These are phyloP conservation scores for Halyomorpha halys DNA, from an alignment of 1,140 invertebrate genomes.

Conservation along the genomic window DNA sequence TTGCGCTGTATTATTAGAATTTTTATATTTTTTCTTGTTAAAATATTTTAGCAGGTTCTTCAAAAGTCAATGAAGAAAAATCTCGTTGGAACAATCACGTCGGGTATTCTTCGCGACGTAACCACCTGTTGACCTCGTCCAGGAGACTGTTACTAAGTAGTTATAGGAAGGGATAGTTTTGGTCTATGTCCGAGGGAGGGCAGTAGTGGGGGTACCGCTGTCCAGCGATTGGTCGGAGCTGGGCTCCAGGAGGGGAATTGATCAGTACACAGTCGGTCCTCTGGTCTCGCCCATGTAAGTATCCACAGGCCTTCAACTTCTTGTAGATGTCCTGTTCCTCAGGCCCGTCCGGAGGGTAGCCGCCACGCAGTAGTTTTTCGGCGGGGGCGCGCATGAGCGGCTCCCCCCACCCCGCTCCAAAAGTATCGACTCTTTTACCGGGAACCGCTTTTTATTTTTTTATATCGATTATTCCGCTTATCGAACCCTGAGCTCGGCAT, in stretches of 20 bases:
- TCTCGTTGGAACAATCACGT: too few relatives aligned
- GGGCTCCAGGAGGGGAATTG: background rate
- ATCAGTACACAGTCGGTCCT: slow-evolving; percentile 5
- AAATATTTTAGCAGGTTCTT: too few relatives aligned
- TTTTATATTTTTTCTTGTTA: too few relatives aligned
- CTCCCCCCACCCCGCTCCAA: background rate
- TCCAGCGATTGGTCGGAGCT: slow-evolving; percentile 4
- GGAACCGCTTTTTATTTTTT: background rate
- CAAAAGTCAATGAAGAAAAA: too few relatives aligned
- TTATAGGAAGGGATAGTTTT: background rate
- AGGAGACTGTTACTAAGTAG: background rate
- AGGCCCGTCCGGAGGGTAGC: background rate
- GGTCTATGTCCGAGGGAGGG: background rate
- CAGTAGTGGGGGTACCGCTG: background rate
- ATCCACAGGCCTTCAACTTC: slow-evolving; percentile 1
- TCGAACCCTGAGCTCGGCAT: too few relatives aligned
- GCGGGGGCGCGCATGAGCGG: slow-evolving; percentile 7
- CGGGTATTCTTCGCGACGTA: too few relatives aligned
- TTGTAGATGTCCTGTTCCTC: background rate
- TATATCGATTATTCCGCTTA: too few relatives aligned
- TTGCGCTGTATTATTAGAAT: too few relatives aligned
- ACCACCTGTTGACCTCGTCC: too few relatives aligned
- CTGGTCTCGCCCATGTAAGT: slow-evolving; percentile 13
- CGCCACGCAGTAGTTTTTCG: slow-evolving; percentile 17
- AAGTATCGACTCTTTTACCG: slow-evolving; percentile 15